Base-by-base conservation (phyloP, 2,113 vertebrate species). In the Mugil cephalus region DNA sequence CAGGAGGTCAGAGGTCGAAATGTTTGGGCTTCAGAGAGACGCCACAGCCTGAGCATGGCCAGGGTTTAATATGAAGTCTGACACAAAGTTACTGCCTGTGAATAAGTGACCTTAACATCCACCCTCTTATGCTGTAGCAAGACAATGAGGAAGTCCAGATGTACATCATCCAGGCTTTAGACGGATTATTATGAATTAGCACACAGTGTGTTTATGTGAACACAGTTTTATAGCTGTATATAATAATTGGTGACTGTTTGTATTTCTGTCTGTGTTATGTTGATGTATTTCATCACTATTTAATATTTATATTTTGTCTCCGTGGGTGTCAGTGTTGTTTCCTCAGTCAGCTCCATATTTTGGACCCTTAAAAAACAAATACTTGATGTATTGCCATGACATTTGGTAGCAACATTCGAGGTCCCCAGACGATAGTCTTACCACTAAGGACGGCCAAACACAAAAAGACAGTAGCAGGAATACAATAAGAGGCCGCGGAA, bases 1-100 rank as follows among this genome's bases (percentile, higher is more conserved):
- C 62, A 13, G 52, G 43, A 59, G 89, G 88, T 93, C 91, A 93
- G 65, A 89, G 93, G 93, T 92, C 77, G 77, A 87, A 86, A 81
- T 89, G 80, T 90, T 87, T 84, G 82, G 85, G 89, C 89, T 90
- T 88, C 88, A 92, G 84, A 89, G 87, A 90, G 91, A 90, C 83
- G 86, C 88, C 91, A 89, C 38, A 36, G 70, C 48, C 58, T 67
- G 86, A 89, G 82, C 53, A 64, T 55, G 50, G 64, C 62, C 77
- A 69, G 82, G 73, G 84, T 91, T 92, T 92, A 84, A 90, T 86
- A 79, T 66, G 79, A 68, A 70, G 83, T 55, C 80, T 75, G 82
- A 84, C 80, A 89, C 46, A 79, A 61, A 70, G 67, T 80, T 75
- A 84, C 71, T 76, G 85, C 83, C 59, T 55, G 60, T 85, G 83